Evolutionary conservation across 92 coral and sea anemone genomes (phyloP).

Genomic region (Pocillopora grandis): DNA sequence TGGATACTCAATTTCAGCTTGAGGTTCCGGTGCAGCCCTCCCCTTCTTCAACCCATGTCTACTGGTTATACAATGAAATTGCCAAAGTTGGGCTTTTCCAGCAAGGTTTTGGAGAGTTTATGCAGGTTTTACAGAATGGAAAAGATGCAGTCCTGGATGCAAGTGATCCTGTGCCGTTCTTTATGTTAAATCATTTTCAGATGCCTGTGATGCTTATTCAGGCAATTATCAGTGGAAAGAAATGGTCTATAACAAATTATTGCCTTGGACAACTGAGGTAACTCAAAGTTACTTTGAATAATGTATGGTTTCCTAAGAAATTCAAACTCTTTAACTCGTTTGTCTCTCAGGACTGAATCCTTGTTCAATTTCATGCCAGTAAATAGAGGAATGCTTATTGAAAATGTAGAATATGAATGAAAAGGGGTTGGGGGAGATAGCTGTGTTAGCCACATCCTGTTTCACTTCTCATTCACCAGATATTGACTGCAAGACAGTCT

Average conservation of each 20-base stretch:
- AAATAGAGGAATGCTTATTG: neutral
- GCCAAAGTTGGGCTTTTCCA: constrained; percentile 36
- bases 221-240: constrained; percentile 27
- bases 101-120: constrained; percentile 39
- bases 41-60: constrained; percentile 14
- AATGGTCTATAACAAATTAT: constrained; percentile 36
- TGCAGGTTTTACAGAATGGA: constrained; percentile 25
- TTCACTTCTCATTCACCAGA: too few relatives aligned
- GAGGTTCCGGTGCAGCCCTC: constrained; percentile 34
- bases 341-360: neutral
- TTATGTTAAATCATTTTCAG: constrained; percentile 41
- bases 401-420: neutral
- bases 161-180: constrained; percentile 55
- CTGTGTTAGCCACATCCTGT: too few relatives aligned
- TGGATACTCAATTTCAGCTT: constrained; percentile 36
- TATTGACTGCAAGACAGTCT: too few relatives aligned
- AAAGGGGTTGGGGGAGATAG: too few relatives aligned
- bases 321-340: too few relatives aligned
- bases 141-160: constrained; percentile 56
- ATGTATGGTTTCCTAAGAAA: too few relatives aligned
- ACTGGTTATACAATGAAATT: constrained; percentile 52
- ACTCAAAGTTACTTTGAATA: neutral
- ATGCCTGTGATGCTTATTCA: constrained; percentile 33
- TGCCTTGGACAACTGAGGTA: constrained; percentile 37
- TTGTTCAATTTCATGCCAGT: too few relatives aligned